Base-by-base conservation (phyloP, 2,113 vertebrate species). In the Ochotona princeps region DNA sequence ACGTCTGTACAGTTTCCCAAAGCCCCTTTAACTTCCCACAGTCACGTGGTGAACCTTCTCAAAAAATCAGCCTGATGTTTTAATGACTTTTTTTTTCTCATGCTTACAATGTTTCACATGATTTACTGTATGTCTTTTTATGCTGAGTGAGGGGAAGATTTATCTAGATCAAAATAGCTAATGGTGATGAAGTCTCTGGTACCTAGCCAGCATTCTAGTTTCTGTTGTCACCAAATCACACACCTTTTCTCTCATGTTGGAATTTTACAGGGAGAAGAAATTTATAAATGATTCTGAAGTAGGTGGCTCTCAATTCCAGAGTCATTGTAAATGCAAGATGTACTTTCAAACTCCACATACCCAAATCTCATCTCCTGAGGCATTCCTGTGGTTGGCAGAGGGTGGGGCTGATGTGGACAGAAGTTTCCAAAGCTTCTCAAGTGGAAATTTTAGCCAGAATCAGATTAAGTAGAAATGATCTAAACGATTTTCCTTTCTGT, bases 121-220 rank as follows among this genome's bases (percentile, higher is more conserved):
- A 61, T 26, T 44, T 7, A 69, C 3, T 69, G 6, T 10, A 57
- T 49, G 23, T 13, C 20, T 30, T 70, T 54, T 83, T 61, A n/a
- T 5, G 7, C 32, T 79, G 38, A 90, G 44, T 72, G n/a, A 28
- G 12, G 3, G 32, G 61, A 83, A 17, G 10, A 47, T 17, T 80
- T 65, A n/a, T 65, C 20, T 28, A 73, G 61, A 26, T 65, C 10
- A 70, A 66, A 75, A 74, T 10, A 47, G 60, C 44, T 21, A 67
- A 49, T 12, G 47, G 18, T 4, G 0, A 7, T 2, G n/a, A 28
- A 6, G 2, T 30, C 21, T 25, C 3, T 10, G 26, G 57, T 9
- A 13, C 10, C 28, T 0, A 3, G 14, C 25, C 8, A n/a, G 30
- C 3, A 51, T 61, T 32, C 9, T 11, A 6, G 5, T 15, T 61